A percentile compares a stretch with the other conserved stretches of the same genome.
These are phyloP conservation scores for Clusia tigrina DNA, from an alignment of 2,888 invertebrate species.

Conservation along the genomic window DNA sequence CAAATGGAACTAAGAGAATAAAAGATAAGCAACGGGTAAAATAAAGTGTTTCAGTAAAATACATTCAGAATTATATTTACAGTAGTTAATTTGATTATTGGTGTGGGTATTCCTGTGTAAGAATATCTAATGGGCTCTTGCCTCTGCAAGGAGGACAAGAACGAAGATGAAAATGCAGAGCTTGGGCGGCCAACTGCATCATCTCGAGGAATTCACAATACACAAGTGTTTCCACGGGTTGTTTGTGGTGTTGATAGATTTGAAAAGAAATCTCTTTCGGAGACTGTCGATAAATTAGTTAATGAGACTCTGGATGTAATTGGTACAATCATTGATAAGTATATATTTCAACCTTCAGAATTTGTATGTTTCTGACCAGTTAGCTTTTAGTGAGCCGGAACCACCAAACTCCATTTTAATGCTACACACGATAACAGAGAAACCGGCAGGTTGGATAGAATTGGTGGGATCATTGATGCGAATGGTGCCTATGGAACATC, in stretches of 20 bases:
- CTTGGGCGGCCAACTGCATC: constrained; percentile 37
- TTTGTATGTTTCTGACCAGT: background rate
- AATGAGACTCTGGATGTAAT: constrained; percentile 82
- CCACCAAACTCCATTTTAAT: constrained; percentile 84
- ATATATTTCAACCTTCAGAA: constrained; percentile 32
- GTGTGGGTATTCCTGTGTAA: no score
- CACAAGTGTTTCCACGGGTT: constrained; percentile 34
- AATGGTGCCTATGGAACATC: constrained; percentile 78
- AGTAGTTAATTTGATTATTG: no score
- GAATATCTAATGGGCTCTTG: constrained; percentile 89
- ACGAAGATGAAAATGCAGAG: constrained; percentile 68
- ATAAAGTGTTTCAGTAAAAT: no score
- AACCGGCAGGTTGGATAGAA: constrained; percentile 90
- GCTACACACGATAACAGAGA: constrained; percentile 85
- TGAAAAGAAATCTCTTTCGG: constrained; percentile 57
- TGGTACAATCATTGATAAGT: constrained; percentile 85
- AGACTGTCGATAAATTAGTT: constrained; percentile 76
- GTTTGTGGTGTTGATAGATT: constrained; percentile 34
- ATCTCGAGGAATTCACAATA: constrained; percentile 45
- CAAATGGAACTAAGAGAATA: no score
- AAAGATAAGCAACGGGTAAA: no score
- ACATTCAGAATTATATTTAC: no score
- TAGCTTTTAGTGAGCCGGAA: constrained; percentile 86
- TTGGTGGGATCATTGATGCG: constrained; percentile 78
- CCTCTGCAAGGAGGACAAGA: constrained; percentile 77